Evolutionary conservation across 2,888 invertebrate genomes (phyloP), one percentile per base, ranked within the genome.

Genomic region (Drosophila paracracens): DNA sequence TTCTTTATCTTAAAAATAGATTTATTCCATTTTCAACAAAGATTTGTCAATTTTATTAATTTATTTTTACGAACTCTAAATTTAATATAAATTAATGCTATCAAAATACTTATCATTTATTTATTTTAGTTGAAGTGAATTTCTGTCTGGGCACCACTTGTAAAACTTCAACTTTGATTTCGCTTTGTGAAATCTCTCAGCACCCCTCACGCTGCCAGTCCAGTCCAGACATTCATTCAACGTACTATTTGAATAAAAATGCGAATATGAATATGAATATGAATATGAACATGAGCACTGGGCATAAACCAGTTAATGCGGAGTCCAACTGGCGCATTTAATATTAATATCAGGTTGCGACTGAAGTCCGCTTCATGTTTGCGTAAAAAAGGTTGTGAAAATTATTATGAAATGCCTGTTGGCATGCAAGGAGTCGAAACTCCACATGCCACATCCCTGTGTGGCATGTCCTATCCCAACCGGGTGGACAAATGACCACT

Each of bases 331-430:
- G 74, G n/a, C 64, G 75, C 75, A 76, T 89, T 82, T 81, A 79
- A 86, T 88, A 86, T 91, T 82, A 82, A 72, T 76, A 80, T 71
- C 68, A 66, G 67, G 25, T 59, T 66, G 50, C 46, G 76, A 59
- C 72, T 63, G 63, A 21, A 33, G 35, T 56, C 31, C 51, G 67
- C 51, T 76, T 58, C 70, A 82, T 80, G 78, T 76, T 84, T 81
- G 75, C 81, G 75, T 81, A 80, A 86, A 86, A 76, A 77, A 79
- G 82, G 78, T 83, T 88, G 87, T 88, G 90, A 79, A 91, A 91
- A 91, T 91, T 84, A 86, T 88, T 91, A 91, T 91, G 91, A 91
- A 91, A 91, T 88, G 91, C 91, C 91, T 91, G 91, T 84, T 90
- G 91, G 91, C 89, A 91, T 91, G 78, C 75, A 69, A 57, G 73